Evolutionary conservation across 37 sponge, comb jelly and placozoan species (phyloP).

Genomic region (Petrosia ficiformis): DNA sequence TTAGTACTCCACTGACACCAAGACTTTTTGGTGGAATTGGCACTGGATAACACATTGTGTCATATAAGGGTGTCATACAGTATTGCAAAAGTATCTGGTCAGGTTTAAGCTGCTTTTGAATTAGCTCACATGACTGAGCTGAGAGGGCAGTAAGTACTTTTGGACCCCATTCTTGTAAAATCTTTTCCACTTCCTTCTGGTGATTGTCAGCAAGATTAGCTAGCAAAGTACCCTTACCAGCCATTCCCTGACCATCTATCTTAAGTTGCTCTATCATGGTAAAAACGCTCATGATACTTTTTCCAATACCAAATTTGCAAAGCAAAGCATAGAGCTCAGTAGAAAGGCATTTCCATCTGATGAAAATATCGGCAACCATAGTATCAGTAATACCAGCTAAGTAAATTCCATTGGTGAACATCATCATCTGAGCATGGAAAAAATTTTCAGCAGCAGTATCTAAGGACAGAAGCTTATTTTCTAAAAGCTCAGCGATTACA

Average conservation of each 20-base stretch:
- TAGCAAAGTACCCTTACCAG: neutral
- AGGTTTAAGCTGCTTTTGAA: conserved; percentile 21
- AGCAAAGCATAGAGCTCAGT: conserved; percentile 29
- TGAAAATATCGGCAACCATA: conserved; percentile 1
- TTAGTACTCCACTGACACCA: conserved; percentile 1
- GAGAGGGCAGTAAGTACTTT: conserved; percentile 12
- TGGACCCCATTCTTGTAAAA: conserved; percentile 26
- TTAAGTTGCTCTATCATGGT: conserved; percentile 4
- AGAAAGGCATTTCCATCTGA: conserved; percentile 31
- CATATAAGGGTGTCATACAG: conserved; percentile 25
- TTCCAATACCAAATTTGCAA: conserved; percentile 12
- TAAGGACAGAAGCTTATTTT: conserved; percentile 3
- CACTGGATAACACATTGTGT: conserved; percentile 27
- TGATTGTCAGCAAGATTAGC: conserved; percentile 5
- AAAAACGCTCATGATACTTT: conserved; percentile 6
- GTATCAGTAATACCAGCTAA: conserved; percentile 18
- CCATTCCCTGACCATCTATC: conserved; percentile 10
- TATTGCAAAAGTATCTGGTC: conserved; percentile 24
- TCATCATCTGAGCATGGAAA: conserved; percentile 26
- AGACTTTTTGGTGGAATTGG: conserved; percentile 34
- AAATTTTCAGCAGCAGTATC: conserved; percentile 15
- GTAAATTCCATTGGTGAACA: conserved; percentile 14
- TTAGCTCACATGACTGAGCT: conserved; percentile 3
- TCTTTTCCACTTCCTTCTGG: conserved; percentile 5
- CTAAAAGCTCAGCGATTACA: conserved; percentile 2